Evolutionary conservation across 1,140 invertebrate species (phyloP).

Genomic region (Caerostris darwini): DNA sequence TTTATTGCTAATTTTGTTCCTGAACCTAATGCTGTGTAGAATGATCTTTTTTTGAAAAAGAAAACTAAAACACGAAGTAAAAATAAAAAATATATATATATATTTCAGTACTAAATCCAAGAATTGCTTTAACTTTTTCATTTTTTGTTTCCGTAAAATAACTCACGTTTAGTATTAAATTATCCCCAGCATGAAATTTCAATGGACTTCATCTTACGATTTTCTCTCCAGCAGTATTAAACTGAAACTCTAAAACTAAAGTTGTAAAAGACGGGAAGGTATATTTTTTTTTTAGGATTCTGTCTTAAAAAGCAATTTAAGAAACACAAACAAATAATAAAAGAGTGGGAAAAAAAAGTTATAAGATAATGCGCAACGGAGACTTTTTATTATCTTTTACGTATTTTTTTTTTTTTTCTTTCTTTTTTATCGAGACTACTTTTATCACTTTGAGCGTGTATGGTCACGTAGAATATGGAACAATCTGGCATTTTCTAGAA

Average conservation of each 20-base stretch:
- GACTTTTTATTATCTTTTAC: conserved; percentile 42
- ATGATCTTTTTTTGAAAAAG: not conserved
- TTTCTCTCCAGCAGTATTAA: conserved; percentile 56
- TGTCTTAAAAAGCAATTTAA: not conserved
- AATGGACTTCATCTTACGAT: conserved; percentile 4
- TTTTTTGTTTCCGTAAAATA: conserved; percentile 23
- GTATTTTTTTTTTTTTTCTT: not conserved
- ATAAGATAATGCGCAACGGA: not conserved
- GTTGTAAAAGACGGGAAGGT: not conserved
- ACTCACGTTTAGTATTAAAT: conserved; percentile 66
- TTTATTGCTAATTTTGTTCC: conserved; percentile 46
- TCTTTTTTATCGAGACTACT: not conserved
- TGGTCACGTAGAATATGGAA: conserved; percentile 48
- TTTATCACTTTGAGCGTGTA: not conserved
- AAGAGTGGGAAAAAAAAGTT: not conserved
- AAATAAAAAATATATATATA: not conserved
- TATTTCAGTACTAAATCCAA: not conserved
- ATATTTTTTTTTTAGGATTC: conserved; percentile 4
- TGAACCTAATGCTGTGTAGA: not conserved
- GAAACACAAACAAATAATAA: not conserved
- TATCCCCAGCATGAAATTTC: conserved; percentile 59
- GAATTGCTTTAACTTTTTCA: not conserved
- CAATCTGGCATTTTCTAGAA: conserved; percentile 33
- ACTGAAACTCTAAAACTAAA: conserved; percentile 55
- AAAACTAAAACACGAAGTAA: not conserved